Conservation (phyloP, 2,888 invertebrate species). For the Lycaena phlaeas region DNA sequence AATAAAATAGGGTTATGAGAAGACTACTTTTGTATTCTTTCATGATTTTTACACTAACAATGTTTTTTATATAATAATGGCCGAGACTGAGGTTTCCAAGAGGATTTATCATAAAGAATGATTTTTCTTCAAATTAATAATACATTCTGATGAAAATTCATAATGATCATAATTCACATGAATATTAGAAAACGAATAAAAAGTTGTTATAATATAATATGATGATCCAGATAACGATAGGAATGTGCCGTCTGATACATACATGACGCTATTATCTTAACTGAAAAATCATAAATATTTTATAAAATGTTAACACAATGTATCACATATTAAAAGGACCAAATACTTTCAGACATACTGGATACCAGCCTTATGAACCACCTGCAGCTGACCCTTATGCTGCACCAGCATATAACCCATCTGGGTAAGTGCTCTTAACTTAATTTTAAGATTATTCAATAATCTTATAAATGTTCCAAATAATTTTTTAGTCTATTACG, state of each 20-base stretch:
- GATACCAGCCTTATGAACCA: constrained; percentile 58
- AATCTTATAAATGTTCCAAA: too few species aligned
- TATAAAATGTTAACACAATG: background rate
- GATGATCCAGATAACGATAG: constrained; percentile 66
- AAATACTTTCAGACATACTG: constrained; percentile 41
- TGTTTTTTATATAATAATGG: too few species aligned
- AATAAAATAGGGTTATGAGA: too few species aligned
- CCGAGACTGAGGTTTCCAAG: too few species aligned
- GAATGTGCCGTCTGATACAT: constrained; percentile 72
- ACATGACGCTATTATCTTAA: constrained; percentile 47
- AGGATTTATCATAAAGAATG: too few species aligned
- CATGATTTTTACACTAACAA: too few species aligned
- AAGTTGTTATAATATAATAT: constrained; percentile 23
- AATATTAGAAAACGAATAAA: too few species aligned
- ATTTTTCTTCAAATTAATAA: too few species aligned
- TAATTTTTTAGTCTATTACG: background rate
- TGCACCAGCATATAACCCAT: constrained; percentile 44
- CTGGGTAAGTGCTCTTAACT: constrained; percentile 49
- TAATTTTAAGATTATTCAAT: too few species aligned
- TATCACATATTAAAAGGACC: background rate
- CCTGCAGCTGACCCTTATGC: constrained; percentile 50
- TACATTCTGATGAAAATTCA: too few species aligned
- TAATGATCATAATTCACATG: too few species aligned
- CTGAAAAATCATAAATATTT: constrained; percentile 29
- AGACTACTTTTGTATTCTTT: too few species aligned